phyloP scores from a whole-genome alignment of 2,888 invertebrate genomes.

The Cephonodes hylas region DNA sequence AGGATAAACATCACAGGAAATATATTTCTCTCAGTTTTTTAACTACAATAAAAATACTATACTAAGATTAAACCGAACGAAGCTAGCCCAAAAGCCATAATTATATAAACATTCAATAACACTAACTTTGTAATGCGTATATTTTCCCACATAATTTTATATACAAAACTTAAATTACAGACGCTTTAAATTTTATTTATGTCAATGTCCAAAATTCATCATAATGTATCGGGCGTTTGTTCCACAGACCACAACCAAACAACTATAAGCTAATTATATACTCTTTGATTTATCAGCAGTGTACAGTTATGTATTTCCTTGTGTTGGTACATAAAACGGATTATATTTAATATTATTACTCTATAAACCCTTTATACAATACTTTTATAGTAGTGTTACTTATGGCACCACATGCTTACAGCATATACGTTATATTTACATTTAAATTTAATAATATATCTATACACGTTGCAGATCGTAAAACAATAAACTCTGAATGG shows the following conservation, averaged over 20 bases:
- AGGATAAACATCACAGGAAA: slow-evolving; percentile 40
- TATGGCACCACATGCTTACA: slow-evolving; percentile 80
- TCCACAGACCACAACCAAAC: slow-evolving; percentile 40
- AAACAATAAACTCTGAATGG: slow-evolving; percentile 7
- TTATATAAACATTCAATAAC: slow-evolving; percentile 67
- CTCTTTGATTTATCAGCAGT: slow-evolving; percentile 8
- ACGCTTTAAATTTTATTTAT: slow-evolving; percentile 22
- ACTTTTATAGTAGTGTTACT: slow-evolving; percentile 66
- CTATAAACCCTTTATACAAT: slow-evolving; percentile 47
- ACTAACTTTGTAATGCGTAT: slow-evolving; percentile 79
- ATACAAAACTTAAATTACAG: slow-evolving; percentile 61
- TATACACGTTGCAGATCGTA: slow-evolving; percentile 18
- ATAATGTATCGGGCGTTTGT: slow-evolving; percentile 23
- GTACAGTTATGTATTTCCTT: slow-evolving; percentile 12
- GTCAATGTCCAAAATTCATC: slow-evolving; percentile 22
- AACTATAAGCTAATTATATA: slow-evolving; percentile 14
- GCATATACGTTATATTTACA: slow-evolving; percentile 47
- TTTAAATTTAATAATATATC: slow-evolving; percentile 11
- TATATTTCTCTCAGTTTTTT: slow-evolving; percentile 37
- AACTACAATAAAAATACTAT: slow-evolving; percentile 51
- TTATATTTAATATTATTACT: slow-evolving; percentile 22
- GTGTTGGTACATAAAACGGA: slow-evolving; percentile 2
- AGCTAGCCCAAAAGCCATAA: slow-evolving; percentile 74
- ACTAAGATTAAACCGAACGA: slow-evolving; percentile 62
- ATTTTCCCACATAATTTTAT: slow-evolving; percentile 78